These are phyloP conservation scores for Sesamia inferens DNA, from an alignment of 2,888 invertebrate species.

Conservation along the genomic window DNA sequence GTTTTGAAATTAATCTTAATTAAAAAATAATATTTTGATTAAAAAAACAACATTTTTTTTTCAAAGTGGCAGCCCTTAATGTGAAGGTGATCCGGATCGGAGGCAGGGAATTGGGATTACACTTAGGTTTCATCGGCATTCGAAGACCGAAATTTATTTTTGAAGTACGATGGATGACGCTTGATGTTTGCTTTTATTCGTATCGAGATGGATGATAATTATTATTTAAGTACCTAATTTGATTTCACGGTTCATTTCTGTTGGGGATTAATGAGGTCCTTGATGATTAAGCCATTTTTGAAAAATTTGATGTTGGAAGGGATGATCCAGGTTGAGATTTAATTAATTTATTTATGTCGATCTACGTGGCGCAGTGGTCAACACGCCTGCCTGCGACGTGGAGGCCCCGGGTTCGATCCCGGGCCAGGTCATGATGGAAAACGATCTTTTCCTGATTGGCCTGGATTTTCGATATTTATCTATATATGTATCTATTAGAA, in stretches of 20 bases:
- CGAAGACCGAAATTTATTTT: slow-evolving; percentile 70
- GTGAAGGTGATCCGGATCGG: slow-evolving; percentile 43
- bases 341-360: no score
- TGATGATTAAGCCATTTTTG: neutral
- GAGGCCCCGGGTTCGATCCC: no score
- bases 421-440: no score
- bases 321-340: no score
- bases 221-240: slow-evolving; percentile 41
- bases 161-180: slow-evolving; percentile 60
- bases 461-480: no score
- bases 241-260: slow-evolving; percentile 46
- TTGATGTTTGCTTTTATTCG: slow-evolving; percentile 62
- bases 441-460: no score
- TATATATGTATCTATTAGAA: no score
- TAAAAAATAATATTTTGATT: no score
- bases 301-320: neutral
- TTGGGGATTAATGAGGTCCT: slow-evolving; percentile 2
- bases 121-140: slow-evolving; percentile 67
- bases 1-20: no score
- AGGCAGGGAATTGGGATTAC: slow-evolving; percentile 63
- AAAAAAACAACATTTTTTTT: neutral
- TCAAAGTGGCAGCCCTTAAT: slow-evolving; percentile 46
- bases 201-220: slow-evolving; percentile 55
- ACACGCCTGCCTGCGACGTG: no score
- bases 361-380: no score